phyloP scores from a whole-genome alignment of 2,888 invertebrate genomes.

The Melitaea athalia region DNA sequence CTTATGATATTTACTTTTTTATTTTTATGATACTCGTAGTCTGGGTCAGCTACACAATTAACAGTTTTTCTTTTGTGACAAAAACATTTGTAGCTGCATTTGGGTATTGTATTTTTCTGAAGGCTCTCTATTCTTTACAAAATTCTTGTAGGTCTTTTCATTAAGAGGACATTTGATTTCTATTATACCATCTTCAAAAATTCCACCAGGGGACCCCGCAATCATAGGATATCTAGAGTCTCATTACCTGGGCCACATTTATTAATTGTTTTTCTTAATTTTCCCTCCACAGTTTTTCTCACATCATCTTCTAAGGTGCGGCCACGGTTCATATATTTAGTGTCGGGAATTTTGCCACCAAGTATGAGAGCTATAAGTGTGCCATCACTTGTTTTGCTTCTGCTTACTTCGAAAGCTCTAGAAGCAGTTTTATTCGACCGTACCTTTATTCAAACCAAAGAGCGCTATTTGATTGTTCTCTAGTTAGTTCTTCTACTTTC shows the following conservation, averaged over 20 bases:
- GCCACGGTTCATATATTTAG: background rate
- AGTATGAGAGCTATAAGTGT: conserved; percentile 1
- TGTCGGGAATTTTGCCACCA: background rate
- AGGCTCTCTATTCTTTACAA: background rate
- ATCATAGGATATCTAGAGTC: background rate
- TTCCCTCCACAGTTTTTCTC: background rate
- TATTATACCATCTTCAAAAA: conserved; percentile 2
- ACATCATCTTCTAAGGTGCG: background rate
- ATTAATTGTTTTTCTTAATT: background rate
- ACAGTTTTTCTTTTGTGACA: background rate
- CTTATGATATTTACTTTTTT: background rate
- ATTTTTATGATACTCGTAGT: background rate
- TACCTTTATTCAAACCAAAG: background rate
- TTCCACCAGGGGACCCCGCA: background rate
- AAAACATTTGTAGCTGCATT: background rate
- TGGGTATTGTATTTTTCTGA: background rate
- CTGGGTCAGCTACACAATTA: background rate
- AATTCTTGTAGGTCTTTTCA: background rate
- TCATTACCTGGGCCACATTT: too few species aligned
- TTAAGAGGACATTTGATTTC: background rate
- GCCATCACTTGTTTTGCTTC: background rate
- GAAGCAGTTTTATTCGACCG: background rate
- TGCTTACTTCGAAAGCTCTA: background rate
- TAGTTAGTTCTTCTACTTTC: background rate
- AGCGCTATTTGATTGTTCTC: background rate